phyloP scores from a whole-genome alignment of 2,113 vertebrate genomes.

The Rhea americana region DNA sequence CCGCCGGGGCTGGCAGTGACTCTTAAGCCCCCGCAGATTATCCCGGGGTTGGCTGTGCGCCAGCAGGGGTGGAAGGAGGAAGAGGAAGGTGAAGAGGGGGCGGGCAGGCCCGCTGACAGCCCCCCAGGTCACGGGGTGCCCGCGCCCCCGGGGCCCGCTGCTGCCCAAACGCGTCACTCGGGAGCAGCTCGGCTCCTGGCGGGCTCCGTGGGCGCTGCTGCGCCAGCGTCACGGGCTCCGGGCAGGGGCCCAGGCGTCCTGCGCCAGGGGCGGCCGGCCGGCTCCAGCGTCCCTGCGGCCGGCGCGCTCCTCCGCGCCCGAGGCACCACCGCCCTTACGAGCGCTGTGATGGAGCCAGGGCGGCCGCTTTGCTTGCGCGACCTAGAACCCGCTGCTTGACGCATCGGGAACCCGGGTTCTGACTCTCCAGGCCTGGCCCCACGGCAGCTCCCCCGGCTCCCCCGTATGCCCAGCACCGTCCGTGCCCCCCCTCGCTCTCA shows the following conservation, averaged over 20 bases:
- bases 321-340: background rate
- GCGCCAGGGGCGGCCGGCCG: background rate
- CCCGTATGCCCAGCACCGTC: too few species aligned
- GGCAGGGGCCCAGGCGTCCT: too few species aligned
- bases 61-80: conserved; percentile 5
- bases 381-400: too few species aligned
- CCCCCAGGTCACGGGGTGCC: background rate
- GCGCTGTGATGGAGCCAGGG: too few species aligned
- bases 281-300: background rate
- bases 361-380: too few species aligned
- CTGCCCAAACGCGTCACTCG: background rate
- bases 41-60: background rate
- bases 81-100: conserved; percentile 5
- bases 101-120: background rate
- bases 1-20: background rate
- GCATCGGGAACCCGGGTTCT: background rate
- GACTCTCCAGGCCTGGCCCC: background rate
- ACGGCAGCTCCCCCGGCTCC: too few species aligned
- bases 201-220: background rate
- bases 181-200: background rate
- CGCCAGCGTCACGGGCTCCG: too few species aligned
- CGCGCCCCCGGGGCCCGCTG: background rate
- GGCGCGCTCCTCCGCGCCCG: background rate
- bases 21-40: conserved; percentile 46
- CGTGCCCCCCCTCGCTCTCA: background rate